These are phyloP conservation scores for Lindbergichthys nudifrons DNA, from an alignment of 2,797 vertebrate species.

Conservation along the genomic window DNA sequence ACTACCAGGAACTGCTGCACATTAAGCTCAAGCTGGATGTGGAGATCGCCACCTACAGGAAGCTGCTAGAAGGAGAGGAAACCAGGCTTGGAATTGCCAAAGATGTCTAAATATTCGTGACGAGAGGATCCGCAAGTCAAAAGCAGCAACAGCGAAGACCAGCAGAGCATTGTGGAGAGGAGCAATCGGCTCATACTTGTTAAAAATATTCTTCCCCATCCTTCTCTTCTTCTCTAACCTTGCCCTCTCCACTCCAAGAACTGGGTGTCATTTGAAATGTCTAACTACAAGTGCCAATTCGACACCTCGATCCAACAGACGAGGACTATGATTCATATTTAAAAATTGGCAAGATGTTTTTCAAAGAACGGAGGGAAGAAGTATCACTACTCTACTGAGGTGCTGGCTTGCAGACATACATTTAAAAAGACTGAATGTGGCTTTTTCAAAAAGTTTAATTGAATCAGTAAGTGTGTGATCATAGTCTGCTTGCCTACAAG, in stretches of 20 bases:
- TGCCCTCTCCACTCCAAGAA: not conserved
- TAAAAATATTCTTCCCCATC: conserved; percentile 17
- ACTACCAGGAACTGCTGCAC: conserved; percentile 83
- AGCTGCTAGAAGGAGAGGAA: conserved; percentile 88
- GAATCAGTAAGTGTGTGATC: not conserved
- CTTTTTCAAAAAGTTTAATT: not conserved
- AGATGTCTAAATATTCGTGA: conserved; percentile 52
- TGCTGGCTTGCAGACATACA: not conserved
- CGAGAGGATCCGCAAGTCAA: conserved; percentile 29
- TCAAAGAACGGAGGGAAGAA: not conserved
- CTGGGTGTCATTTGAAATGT: conserved; percentile 28
- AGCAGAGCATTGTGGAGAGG: conserved; percentile 20
- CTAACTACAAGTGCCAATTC: not conserved
- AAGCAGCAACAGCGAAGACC: conserved; percentile 30
- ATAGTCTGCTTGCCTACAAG: conserved; percentile 20
- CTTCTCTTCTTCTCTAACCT: conserved; percentile 3
- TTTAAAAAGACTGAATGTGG: not conserved
- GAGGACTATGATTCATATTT: not conserved
- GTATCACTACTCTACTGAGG: not conserved
- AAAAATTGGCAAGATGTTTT: not conserved
- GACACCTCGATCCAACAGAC: not conserved
- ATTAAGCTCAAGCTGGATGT: conserved; percentile 85
- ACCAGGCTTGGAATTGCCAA: conserved; percentile 84
- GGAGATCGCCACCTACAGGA: conserved; percentile 89
- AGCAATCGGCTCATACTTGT: conserved; percentile 28